phyloP scores from a whole-genome alignment of 37 sponge, comb jelly and placozoan genomes.

The Oscarella lobularis region DNA sequence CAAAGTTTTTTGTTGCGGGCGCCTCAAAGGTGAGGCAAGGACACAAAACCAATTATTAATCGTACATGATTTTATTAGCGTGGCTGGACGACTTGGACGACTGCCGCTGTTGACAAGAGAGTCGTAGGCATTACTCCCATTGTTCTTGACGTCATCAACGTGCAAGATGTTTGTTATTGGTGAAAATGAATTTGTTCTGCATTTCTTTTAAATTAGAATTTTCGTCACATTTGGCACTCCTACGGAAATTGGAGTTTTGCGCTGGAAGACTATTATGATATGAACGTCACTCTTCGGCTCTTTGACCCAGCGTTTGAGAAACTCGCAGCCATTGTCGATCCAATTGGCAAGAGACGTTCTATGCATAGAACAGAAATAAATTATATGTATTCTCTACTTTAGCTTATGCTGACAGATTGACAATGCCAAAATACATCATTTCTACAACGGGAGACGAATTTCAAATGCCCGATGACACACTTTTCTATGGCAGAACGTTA shows the following conservation, averaged over 20 bases:
- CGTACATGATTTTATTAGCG: conserved; percentile 48
- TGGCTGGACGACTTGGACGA: conserved; percentile 93
- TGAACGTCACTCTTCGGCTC: conserved; percentile 51
- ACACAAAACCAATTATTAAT: too few relatives aligned
- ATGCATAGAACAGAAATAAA: too few relatives aligned
- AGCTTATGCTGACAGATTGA: conserved; percentile 56
- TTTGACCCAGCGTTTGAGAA: conserved; percentile 24
- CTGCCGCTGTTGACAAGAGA: conserved; percentile 76
- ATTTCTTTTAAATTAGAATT: conserved; percentile 16
- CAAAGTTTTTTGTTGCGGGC: neutral
- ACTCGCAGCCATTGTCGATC: conserved; percentile 55
- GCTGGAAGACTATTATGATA: conserved; percentile 59
- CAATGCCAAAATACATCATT: conserved; percentile 71
- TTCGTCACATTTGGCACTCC: conserved; percentile 66
- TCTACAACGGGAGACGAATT: conserved; percentile 84
- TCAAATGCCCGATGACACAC: conserved; percentile 67
- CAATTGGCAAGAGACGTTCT: conserved; percentile 54
- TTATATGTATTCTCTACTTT: neutral
- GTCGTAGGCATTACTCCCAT: conserved; percentile 75
- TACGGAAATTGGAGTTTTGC: conserved; percentile 89
- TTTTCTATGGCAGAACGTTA: conserved; percentile 65
- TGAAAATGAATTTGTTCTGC: neutral
- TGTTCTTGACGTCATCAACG: conserved; percentile 66
- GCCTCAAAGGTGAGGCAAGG: neutral
- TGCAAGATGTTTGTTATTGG: too few relatives aligned